Base-by-base conservation (phyloP, 2,888 invertebrate species). In the Arrhopalites spinosus region DNA sequence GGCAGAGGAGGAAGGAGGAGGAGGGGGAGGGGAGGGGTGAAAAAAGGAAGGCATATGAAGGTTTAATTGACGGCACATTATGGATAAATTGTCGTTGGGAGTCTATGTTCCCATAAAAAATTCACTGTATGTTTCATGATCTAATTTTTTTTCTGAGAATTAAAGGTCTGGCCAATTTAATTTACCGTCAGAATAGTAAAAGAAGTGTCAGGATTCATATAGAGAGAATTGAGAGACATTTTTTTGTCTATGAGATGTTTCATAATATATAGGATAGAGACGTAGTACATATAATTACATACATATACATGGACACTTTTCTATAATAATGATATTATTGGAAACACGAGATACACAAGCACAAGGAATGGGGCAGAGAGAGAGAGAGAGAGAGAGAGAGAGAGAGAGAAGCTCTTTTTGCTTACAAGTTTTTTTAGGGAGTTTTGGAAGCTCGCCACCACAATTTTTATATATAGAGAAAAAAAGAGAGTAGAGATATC, bases 111-210 rank as follows among this genome's bases (percentile, higher is more conserved):
- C 3, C 23, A 20, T 20, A 56, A 56, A n/a, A 56, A 23, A 56
- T 20, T n/a, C 20, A 56, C n/a, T 23, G 23, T 36, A 77, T 77
- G 72, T 77, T 77, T 77, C 77, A 74, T 74, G 72, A 77, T 77
- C 77, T 77, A 67, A 74, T 77, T 77, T 77, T 77, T 77, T 74
- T 72, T 50, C 72, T 71, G 74, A 67, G 71, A 77, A 74, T 74
- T 77, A 77, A 74, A 70, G 77, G 77, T 70, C 77, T 74, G 64
- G 69, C 70, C 71, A 66, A 70, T 75, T 71, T 64, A 64, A 61
- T 71, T 70, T 43, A 71, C 45, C 25, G 43, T 45, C 66, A 66
- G 66, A 45, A 66, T 66, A 66, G 66, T 45, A 66, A 63, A 59
- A 27, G 63, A 23, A 66, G 66, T 66, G 64, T 64, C 64, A 64